Evolutionary conservation across 2,888 invertebrate species (phyloP), one percentile per base, ranked within the genome.

Genomic region (Cylloceria caligata): DNA sequence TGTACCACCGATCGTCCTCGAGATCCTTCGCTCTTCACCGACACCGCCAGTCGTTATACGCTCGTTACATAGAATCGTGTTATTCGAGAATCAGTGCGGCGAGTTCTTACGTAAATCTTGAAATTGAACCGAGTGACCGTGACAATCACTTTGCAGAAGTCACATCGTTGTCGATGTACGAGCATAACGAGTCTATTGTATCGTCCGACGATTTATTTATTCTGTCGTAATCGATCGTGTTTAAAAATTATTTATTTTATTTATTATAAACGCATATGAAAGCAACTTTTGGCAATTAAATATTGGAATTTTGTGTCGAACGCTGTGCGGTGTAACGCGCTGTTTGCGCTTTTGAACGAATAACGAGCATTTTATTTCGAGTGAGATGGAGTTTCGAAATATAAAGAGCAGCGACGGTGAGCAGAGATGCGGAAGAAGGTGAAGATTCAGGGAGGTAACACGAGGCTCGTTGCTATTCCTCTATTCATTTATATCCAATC

Each of bases 361-460:
- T 60, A 34, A 19, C 19, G 60, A 60, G 34, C 60, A 60, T 34
- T 60, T 34, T 60, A 2, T 36, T 34, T 60, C 16, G 19, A 4
- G 19, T 0, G 39, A 13, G 36, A 64, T 64, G 64, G n/a, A 42
- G 42, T 19, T 36, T 64, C 39, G 64, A 21, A 13, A 13, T 21
- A 64, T 4, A 36, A 24, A 42, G 64, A 5, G 39, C 19, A 36
- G 0, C 16, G 16, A 1, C 36, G 60, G 16, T 60, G 60, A 60
- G n/a, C n/a, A n/a, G 16, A 34, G 24, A 42, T 24, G 5, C 24
- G 42, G 42, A 64, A 42, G 64, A 42, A 42, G 13, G 60, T 0
- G 64, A 39, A 42, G 64, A 64, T 64, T 64, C 64, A 6, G 64
- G 64, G 42, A 64, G 64, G 34, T 52, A 57, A 57, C 57, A 34